Base-by-base conservation (phyloP, 2,113 vertebrate species). In the Desmodus rotundus region DNA sequence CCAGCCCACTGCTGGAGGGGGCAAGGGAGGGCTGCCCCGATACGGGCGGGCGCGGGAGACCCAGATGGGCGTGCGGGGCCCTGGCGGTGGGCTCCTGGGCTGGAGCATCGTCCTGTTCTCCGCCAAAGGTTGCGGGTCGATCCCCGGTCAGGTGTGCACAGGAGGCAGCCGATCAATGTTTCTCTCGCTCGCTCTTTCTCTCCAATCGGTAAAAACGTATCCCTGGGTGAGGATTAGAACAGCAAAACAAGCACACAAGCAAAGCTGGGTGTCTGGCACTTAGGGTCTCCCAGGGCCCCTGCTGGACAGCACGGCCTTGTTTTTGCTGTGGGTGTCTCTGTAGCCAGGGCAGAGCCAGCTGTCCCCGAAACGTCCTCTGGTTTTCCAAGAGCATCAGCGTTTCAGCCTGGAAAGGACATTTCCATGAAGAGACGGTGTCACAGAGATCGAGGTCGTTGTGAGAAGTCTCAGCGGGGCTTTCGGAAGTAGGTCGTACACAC, bases 31-130 rank as follows among this genome's bases (percentile, higher is more conserved):
- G 24, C 45, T 24, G 50, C 1, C 1, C 36, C 17, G 17, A 16
- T 20, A 16, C 1, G 33, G 73, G 7, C 58, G 0, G 0, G 4
- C 19, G 17, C 6, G 24, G 47, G 45, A n/a, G 58, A 13, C 33
- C 31, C 33, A 7, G 15, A 8, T 0, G 15, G 33, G 15, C 2
- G 15, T 33, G 63, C 7, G 7, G 14, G 63, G 63, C 58, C 58
- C 26, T 28, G 58, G 26, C 11, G 3, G 58, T 24, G 3, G 61
- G 58, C 24, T 31, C 28, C 4, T 31, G 0, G 61, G 24, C 19
- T 4, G 58, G 56, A 26, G 56, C 56, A 0, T 3, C 22, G 11
- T 63, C 26, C 58, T 5, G 58, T 63, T 31, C 26, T 63, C 26
- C 58, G 12, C 26, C 12, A 12, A 31, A 31, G 61, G 61, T 31